phyloP scores from a whole-genome alignment of 2,888 invertebrate genomes.

The Pammene fasciana region DNA sequence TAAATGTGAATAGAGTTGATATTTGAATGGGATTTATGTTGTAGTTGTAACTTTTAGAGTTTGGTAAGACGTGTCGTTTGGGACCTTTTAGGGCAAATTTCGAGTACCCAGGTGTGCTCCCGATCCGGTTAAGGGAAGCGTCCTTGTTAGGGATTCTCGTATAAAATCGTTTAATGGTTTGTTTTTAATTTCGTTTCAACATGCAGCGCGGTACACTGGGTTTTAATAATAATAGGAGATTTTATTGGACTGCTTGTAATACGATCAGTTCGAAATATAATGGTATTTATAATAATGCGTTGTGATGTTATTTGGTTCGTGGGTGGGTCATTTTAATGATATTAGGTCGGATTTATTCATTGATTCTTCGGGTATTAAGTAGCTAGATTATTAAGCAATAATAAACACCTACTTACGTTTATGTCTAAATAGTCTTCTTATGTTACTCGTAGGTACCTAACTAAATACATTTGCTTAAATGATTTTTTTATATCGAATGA shows the following conservation, averaged over 20 bases:
- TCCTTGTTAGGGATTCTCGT: slow-evolving; percentile 82
- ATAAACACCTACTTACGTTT: background rate
- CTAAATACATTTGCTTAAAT: too few relatives aligned
- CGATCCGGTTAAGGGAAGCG: slow-evolving; percentile 83
- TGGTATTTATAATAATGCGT: slow-evolving; percentile 53
- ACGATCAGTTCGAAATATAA: slow-evolving; percentile 58
- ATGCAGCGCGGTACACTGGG: slow-evolving; percentile 73
- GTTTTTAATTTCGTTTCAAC: slow-evolving; percentile 82
- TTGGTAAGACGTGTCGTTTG: slow-evolving; percentile 67
- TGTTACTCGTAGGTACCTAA: too few relatives aligned
- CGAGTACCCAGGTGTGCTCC: slow-evolving; percentile 83
- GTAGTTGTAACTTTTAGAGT: slow-evolving; percentile 55
- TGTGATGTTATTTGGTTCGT: slow-evolving; percentile 49
- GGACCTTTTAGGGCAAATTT: slow-evolving; percentile 80
- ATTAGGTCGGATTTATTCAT: slow-evolving; percentile 40
- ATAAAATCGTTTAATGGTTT: slow-evolving; percentile 83
- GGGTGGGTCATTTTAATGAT: slow-evolving; percentile 54
- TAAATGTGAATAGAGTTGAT: slow-evolving; percentile 41
- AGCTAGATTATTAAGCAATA: background rate
- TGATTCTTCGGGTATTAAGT: slow-evolving; percentile 33
- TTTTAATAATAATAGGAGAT: slow-evolving; percentile 71
- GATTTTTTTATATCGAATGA: too few relatives aligned
- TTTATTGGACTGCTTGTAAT: slow-evolving; percentile 69
- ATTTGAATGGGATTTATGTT: slow-evolving; percentile 44
- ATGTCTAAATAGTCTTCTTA: too few relatives aligned